A percentile compares a stretch with the other conserved stretches of the same genome.
Evolutionary conservation across 1,140 invertebrate genomes (phyloP).

Genomic region (Leucophenga varia): DNA sequence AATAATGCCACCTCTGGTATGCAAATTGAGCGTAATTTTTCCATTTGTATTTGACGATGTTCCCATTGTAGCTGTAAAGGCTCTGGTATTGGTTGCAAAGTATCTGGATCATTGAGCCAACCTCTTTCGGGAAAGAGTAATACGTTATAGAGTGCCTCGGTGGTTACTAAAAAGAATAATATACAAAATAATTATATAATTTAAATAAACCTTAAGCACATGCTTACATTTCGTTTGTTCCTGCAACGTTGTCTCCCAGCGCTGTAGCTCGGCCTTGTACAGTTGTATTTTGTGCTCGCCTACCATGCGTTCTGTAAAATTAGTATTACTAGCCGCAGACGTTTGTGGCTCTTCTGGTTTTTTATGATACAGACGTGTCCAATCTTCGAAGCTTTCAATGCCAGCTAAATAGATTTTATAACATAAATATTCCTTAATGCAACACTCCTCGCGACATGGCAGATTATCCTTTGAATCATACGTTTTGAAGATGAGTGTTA

Average conservation of each 20-base stretch:
- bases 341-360: slow-evolving; percentile 68
- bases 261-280: slow-evolving; percentile 72
- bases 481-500: slow-evolving; percentile 62
- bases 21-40: slow-evolving; percentile 74
- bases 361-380: slow-evolving; percentile 83
- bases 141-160: slow-evolving; percentile 82
- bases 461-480: slow-evolving; percentile 63
- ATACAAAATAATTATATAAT: slow-evolving; percentile 21
- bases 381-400: slow-evolving; percentile 83
- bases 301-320: slow-evolving; percentile 86
- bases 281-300: slow-evolving; percentile 79
- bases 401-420: slow-evolving; percentile 80
- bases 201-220: not conserved
- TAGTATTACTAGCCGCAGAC: slow-evolving; percentile 60
- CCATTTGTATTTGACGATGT: slow-evolving; percentile 64
- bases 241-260: slow-evolving; percentile 72
- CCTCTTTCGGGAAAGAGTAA: slow-evolving; percentile 85
- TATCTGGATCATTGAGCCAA: slow-evolving; percentile 78
- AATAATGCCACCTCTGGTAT: slow-evolving; percentile 82
- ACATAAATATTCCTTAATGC: slow-evolving; percentile 74
- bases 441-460: slow-evolving; percentile 59
- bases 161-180: slow-evolving; percentile 63
- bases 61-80: slow-evolving; percentile 34
- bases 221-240: slow-evolving; percentile 64
- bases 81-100: slow-evolving; percentile 33